phyloP scores from a whole-genome alignment of 2,888 invertebrate species.

The Eristalinus sepulchralis region DNA sequence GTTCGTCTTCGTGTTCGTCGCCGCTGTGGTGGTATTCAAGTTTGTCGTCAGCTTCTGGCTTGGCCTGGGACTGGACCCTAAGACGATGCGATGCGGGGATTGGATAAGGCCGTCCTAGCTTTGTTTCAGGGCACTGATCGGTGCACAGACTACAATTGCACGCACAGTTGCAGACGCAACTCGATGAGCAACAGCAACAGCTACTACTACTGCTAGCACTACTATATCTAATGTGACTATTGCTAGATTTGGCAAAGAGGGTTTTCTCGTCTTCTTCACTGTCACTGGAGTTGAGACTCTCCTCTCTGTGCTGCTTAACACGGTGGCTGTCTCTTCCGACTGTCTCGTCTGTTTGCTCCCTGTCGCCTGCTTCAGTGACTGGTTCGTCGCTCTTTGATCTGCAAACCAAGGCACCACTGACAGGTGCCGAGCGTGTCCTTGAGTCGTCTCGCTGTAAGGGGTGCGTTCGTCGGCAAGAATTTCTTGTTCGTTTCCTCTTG shows the following conservation, averaged over 20 bases:
- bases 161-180: conserved; percentile 31
- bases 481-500: conserved; percentile 17
- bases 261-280: conserved; percentile 56
- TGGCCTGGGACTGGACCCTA: conserved; percentile 6
- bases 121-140: conserved; percentile 4
- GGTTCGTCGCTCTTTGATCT: neutral
- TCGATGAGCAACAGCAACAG: conserved; percentile 42
- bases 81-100: neutral
- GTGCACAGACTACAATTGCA: conserved; percentile 35
- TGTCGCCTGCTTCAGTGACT: neutral
- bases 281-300: neutral
- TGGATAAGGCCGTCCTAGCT: conserved; percentile 23
- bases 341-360: neutral
- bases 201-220: conserved; percentile 45
- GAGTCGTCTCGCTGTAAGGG: neutral
- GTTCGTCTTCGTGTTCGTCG: neutral
- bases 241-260: conserved; percentile 57
- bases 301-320: neutral
- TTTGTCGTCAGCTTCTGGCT: conserved; percentile 22
- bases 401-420: neutral
- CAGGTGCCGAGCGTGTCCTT: no score
- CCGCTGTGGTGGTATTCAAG: neutral
- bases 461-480: neutral
- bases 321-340: neutral
- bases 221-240: conserved; percentile 39